A percentile compares a stretch with the other conserved stretches of the same genome.
These are phyloP conservation scores for Coptotermes formosanus DNA, from an alignment of 1,140 invertebrate species.

Conservation along the genomic window DNA sequence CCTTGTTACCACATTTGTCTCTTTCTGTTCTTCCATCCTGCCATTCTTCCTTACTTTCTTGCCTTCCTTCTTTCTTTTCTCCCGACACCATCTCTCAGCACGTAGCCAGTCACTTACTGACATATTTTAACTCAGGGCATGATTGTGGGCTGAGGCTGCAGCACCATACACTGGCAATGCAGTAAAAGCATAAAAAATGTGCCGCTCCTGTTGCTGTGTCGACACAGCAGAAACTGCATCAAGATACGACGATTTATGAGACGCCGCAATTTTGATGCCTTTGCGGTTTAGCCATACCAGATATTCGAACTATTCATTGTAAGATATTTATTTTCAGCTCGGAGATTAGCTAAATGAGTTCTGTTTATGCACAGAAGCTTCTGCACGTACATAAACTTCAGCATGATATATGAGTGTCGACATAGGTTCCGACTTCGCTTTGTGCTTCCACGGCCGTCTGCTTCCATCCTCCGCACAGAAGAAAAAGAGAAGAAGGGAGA, in stretches of 20 bases:
- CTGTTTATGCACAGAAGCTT: constrained; percentile 11
- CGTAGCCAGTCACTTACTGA: too few relatives aligned
- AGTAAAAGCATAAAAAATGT: too few relatives aligned
- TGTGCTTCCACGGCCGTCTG: background rate
- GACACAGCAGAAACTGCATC: background rate
- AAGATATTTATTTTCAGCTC: background rate
- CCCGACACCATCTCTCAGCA: too few relatives aligned
- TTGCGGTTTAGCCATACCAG: background rate
- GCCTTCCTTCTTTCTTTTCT: too few relatives aligned
- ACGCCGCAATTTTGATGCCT: background rate
- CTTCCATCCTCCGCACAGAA: background rate
- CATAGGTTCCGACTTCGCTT: background rate
- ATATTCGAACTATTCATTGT: background rate
- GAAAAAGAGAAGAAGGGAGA: background rate
- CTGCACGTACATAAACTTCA: background rate
- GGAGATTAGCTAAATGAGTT: constrained; percentile 12
- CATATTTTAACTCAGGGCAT: too few relatives aligned
- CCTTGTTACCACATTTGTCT: too few relatives aligned
- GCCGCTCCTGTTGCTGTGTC: too few relatives aligned
- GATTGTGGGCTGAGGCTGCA: too few relatives aligned
- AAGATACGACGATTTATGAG: background rate
- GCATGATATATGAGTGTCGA: background rate
- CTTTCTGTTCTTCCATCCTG: too few relatives aligned
- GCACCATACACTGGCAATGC: too few relatives aligned
- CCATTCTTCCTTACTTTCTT: too few relatives aligned